phyloP scores from a whole-genome alignment of 2,888 invertebrate genomes.

The Drosophila eohydei region DNA sequence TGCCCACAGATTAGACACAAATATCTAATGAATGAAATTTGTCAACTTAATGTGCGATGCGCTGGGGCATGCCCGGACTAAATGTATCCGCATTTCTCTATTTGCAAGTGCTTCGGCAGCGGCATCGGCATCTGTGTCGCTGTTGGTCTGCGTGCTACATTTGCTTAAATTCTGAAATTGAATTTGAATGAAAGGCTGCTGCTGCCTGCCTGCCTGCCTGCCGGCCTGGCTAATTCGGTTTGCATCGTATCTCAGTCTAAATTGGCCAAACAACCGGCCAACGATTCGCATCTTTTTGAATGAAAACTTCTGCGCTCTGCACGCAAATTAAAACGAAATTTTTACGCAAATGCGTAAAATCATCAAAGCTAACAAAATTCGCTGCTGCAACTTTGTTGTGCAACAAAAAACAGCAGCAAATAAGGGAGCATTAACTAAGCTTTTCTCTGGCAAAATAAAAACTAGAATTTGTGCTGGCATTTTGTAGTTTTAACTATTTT shows the following conservation, averaged over 20 bases:
- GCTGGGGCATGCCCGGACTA: constrained; percentile 56
- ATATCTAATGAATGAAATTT: constrained; percentile 74
- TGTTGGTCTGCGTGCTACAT: constrained; percentile 44
- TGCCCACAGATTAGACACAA: constrained; percentile 41
- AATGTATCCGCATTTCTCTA: constrained; percentile 19
- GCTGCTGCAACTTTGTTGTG: constrained; percentile 29
- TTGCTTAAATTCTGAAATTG: constrained; percentile 48
- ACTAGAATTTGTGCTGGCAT: background rate
- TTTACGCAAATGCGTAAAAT: constrained; percentile 75
- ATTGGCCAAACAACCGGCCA: constrained; percentile 60
- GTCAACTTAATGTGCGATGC: constrained; percentile 71
- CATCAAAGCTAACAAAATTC: constrained; percentile 66
- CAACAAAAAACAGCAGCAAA: background rate
- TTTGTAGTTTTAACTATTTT: background rate
- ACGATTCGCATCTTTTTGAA: constrained; percentile 55
- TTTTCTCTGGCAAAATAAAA: background rate
- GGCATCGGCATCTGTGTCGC: constrained; percentile 4
- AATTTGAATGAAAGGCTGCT: constrained; percentile 57
- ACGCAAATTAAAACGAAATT: constrained; percentile 64
- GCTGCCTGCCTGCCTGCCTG: background rate
- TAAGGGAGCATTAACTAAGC: background rate
- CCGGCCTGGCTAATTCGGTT: constrained; percentile 2
- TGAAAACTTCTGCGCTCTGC: constrained; percentile 27
- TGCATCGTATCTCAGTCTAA: constrained; percentile 40
- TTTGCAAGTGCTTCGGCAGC: constrained; percentile 16